These are phyloP conservation scores for Syngnathus typhle DNA, from an alignment of 2,113 vertebrate species.

Conservation along the genomic window DNA sequence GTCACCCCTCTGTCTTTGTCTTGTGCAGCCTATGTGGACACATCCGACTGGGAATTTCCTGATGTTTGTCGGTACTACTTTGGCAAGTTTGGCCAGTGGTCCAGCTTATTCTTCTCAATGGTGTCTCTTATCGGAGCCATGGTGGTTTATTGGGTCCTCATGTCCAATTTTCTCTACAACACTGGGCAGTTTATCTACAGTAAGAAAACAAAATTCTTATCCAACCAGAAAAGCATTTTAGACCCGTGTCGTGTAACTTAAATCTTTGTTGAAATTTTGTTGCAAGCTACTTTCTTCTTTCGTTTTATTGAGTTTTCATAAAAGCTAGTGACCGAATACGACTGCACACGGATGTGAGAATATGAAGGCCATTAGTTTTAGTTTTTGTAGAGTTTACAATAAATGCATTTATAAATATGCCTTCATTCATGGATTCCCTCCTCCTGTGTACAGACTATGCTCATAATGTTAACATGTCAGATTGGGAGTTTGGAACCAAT, in stretches of 20 bases:
- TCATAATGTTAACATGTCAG: conserved; percentile 81
- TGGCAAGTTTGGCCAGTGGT: conserved; percentile 89
- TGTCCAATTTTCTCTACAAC: conserved; percentile 97
- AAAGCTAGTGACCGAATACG: neutral
- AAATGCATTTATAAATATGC: neutral
- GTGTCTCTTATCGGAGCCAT: conserved; percentile 91
- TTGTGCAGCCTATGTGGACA: conserved; percentile 75
- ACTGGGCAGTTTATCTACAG: conserved; percentile 92
- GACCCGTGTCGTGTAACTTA: neutral
- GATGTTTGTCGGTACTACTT: conserved; percentile 95
- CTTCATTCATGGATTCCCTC: neutral
- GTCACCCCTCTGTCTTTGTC: neutral
- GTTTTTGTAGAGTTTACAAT: neutral
- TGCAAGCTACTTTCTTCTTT: neutral
- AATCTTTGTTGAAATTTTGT: neutral
- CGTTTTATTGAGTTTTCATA: neutral
- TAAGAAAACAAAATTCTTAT: conserved; percentile 65
- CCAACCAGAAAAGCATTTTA: neutral
- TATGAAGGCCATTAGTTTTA: neutral
- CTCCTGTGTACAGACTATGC: conserved; percentile 72
- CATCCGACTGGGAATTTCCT: conserved; percentile 89
- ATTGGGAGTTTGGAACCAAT: conserved; percentile 80
- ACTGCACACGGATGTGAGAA: neutral
- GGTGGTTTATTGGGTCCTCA: conserved; percentile 98
- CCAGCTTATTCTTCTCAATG: conserved; percentile 89